Conservation (phyloP, 64 coral and sea anemone genomes). For the Stichodactyla helianthus region DNA sequence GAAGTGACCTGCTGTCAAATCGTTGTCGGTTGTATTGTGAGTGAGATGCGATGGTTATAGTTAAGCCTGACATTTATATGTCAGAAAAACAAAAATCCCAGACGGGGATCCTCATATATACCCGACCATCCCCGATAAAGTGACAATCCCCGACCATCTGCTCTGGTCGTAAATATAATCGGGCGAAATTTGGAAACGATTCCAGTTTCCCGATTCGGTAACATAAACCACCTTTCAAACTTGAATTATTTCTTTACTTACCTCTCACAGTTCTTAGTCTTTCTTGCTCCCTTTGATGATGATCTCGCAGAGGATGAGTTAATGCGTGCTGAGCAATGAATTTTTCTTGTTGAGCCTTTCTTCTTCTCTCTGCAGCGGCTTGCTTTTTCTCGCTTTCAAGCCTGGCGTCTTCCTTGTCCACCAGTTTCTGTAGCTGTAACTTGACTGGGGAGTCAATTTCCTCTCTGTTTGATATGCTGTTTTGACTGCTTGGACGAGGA, state of each 20-base stretch:
- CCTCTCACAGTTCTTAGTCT: constrained; percentile 35
- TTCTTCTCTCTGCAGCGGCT: constrained; percentile 54
- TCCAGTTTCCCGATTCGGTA: neutral
- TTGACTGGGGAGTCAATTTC: constrained; percentile 30
- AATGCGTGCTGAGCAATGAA: constrained; percentile 73
- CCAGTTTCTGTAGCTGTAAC: constrained; percentile 68
- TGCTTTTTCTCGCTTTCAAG: constrained; percentile 66
- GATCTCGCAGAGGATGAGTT: constrained; percentile 65
- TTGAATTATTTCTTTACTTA: neutral
- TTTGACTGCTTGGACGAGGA: constrained; percentile 24
- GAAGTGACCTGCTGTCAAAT: neutral
- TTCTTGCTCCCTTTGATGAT: constrained; percentile 39
- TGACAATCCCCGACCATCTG: too few species aligned
- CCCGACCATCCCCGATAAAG: too few species aligned
- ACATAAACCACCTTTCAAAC: neutral
- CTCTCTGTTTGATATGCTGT: neutral
- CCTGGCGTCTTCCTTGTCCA: constrained; percentile 64
- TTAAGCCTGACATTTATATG: too few species aligned
- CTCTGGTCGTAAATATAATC: too few species aligned
- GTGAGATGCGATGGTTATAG: too few species aligned
- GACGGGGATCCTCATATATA: too few species aligned
- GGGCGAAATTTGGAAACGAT: too few species aligned
- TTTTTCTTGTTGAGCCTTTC: constrained; percentile 72
- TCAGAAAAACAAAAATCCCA: too few species aligned
- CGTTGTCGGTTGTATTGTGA: neutral